Base-by-base conservation (phyloP, 2,797 vertebrate genomes). In the Bovichtus diacanthus region DNA sequence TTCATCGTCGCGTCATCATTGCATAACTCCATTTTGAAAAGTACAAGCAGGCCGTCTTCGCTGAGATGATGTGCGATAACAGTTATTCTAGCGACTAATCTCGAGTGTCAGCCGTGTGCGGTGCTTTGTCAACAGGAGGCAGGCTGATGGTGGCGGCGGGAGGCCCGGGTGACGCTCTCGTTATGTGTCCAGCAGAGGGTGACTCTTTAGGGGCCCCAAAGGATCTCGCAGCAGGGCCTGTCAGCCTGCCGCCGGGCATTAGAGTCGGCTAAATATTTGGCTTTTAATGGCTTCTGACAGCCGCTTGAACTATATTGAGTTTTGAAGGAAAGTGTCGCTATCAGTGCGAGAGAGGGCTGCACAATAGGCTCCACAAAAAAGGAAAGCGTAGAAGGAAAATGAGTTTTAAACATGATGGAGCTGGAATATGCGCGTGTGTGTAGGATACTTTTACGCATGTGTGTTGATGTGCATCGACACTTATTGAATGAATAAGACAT, bases 201-300 rank as follows among this genome's bases (percentile, higher is more conserved):
- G 80, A 84, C 72, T 72, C 80, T 82, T 82, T 43, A 15, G 76
- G 78, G 80, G 78, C 49, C 77, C 12, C n/a, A 10, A 43, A 78
- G 55, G 53, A 74, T 75, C 69, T 78, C 54, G 2, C 78, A 77
- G 74, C 70, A 7, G 77, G 55, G 56, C 46, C 70, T 60, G 85
- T 76, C 85, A 76, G 74, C 53, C 81, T 67, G 85, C 81, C 55
- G 6, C 63, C 15, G 18, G 80, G 70, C 64, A 73, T 78, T 69
- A n/a, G 66, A 38, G 59, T 10, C 43, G 0, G 58, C 34, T 13
- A 74, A 27, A 77, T 49, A 73, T 72, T 74, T 74, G 6, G 63
- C 27, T 70, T 78, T 69, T 86, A 87, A 88, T 74, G 76, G 75
- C 76, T 88, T 78, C 77, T 79, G 88, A 82, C 86, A 88, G 82